A percentile compares a stretch with the other conserved stretches of the same genome.
phyloP scores from a whole-genome alignment of 1,140 invertebrate species.

The Ostrea edulis region DNA sequence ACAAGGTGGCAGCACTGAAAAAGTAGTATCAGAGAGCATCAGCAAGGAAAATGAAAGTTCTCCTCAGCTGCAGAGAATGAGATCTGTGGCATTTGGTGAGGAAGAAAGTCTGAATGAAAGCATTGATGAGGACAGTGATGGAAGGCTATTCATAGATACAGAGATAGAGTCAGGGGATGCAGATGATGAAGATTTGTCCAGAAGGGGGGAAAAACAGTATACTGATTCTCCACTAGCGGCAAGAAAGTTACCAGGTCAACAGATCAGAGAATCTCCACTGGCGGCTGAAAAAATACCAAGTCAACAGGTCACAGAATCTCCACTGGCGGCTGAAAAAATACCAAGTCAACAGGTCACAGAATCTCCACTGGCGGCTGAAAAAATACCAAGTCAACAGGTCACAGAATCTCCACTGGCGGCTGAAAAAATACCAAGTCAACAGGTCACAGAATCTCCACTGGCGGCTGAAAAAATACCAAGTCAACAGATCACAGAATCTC shows the following conservation, averaged over 20 bases:
- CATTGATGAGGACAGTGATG: slow-evolving; percentile 24
- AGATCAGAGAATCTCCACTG: not conserved
- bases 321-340: not conserved
- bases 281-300: not conserved
- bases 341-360: too few relatives aligned
- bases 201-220: not conserved
- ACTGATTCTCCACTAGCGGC: slow-evolving; percentile 2
- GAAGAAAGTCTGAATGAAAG: slow-evolving; percentile 24
- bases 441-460: not conserved
- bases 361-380: not conserved
- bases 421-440: not conserved
- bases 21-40: not conserved
- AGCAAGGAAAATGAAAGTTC: not conserved
- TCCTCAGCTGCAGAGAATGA: not conserved
- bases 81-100: not conserved
- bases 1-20: not conserved
- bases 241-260: not conserved
- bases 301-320: not conserved
- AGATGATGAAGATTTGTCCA: slow-evolving; percentile 7
- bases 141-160: slow-evolving; percentile 13
- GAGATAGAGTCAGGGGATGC: not conserved
- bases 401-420: not conserved
- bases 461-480: not conserved
- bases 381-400: not conserved
- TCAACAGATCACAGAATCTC: not conserved